Evolutionary conservation across 1,140 invertebrate genomes (phyloP).

Genomic region (Geopemphigus sp.): DNA sequence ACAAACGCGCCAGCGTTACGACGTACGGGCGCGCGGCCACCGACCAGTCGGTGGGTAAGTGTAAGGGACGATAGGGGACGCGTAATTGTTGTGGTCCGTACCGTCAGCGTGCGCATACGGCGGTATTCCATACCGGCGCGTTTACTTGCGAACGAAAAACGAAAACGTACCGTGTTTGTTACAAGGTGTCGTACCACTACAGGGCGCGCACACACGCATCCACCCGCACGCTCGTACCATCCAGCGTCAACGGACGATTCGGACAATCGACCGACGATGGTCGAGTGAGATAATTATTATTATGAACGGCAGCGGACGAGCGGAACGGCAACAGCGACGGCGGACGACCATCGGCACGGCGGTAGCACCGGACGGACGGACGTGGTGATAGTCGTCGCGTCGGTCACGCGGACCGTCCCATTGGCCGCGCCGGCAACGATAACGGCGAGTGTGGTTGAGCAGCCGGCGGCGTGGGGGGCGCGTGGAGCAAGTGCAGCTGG

Average conservation of each 20-base stretch:
- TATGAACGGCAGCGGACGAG: not conserved
- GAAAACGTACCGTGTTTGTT: not conserved
- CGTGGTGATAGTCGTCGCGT: not conserved
- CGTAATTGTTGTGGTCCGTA: no score
- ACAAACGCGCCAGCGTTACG: no score
- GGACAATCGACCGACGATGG: not conserved
- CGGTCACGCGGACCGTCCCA: not conserved
- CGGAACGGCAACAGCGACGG: not conserved
- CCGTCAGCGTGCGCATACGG: no score
- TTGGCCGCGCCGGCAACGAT: not conserved
- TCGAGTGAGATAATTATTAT: not conserved
- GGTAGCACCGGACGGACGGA: not conserved
- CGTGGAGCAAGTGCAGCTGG: slow-evolving; percentile 51
- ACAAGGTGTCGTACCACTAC: no score
- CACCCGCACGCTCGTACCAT: no score
- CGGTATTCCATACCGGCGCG: no score
- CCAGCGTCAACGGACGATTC: no score
- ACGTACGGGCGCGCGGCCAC: no score
- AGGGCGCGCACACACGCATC: no score
- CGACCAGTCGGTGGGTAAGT: no score
- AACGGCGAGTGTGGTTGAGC: slow-evolving; percentile 25
- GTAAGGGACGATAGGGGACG: no score
- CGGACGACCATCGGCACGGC: not conserved
- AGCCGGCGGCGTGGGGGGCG: slow-evolving; percentile 52
- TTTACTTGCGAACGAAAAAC: not conserved